Evolutionary conservation across 2,888 invertebrate genomes (phyloP).

Genomic region (Phalera bucephala): DNA sequence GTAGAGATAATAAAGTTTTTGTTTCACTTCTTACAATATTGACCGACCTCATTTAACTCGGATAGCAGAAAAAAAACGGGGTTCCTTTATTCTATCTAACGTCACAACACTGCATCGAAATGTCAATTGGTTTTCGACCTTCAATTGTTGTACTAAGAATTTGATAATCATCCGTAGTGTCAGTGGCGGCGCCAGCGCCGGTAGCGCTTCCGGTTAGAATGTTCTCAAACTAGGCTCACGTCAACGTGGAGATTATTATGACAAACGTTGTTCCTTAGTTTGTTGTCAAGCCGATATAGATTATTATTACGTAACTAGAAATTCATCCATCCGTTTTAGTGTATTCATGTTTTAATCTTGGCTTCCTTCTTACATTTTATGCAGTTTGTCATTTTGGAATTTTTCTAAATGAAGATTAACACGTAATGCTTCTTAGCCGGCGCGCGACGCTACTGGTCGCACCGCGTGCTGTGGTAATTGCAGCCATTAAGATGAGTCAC

Average conservation of each 20-base stretch:
- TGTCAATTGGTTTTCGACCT: constrained; percentile 56
- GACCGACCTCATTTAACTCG: constrained; percentile 55
- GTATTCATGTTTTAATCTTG: too few species aligned
- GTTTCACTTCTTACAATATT: constrained; percentile 56
- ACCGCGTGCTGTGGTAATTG: constrained; percentile 67
- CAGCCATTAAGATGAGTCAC: constrained; percentile 80
- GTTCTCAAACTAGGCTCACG: constrained; percentile 21
- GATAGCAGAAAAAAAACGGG: constrained; percentile 51
- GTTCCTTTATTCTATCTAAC: constrained; percentile 52
- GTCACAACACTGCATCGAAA: constrained; percentile 55
- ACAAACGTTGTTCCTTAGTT: too few species aligned
- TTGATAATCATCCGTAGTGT: constrained; percentile 31
- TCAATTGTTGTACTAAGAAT: constrained; percentile 52
- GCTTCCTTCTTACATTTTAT: too few species aligned
- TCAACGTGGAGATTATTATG: too few species aligned
- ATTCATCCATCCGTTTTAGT: too few species aligned
- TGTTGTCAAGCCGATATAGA: too few species aligned
- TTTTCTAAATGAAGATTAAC: constrained; percentile 34
- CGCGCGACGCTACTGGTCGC: constrained; percentile 40
- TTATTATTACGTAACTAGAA: too few species aligned
- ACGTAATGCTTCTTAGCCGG: constrained; percentile 52
- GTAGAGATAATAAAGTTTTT: constrained; percentile 57
- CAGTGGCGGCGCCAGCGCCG: constrained; percentile 15
- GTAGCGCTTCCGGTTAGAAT: constrained; percentile 40
- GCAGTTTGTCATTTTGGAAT: constrained; percentile 6